Conservation (phyloP, 2,113 vertebrate species). For the Gasterosteus nipponicus region DNA sequence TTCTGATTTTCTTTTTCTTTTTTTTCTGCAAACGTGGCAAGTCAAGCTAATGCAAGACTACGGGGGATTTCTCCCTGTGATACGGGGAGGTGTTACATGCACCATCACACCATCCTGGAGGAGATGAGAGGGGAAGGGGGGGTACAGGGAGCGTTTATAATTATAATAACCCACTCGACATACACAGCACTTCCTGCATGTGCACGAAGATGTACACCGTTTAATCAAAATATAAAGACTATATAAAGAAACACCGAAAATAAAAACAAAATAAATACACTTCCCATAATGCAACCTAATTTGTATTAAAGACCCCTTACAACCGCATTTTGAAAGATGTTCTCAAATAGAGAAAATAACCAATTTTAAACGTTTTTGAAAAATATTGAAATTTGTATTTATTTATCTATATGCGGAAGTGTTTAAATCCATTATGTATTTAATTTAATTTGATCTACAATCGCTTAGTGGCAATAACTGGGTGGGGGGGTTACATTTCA, state of each 20-base stretch:
- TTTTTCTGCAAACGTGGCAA: conserved; percentile 85
- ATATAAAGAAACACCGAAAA: not conserved
- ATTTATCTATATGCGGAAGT: too few species aligned
- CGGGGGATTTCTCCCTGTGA: conserved; percentile 76
- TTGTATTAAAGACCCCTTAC: not conserved
- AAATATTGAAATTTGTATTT: not conserved
- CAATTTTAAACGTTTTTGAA: not conserved
- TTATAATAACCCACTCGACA: too few species aligned
- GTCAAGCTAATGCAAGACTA: conserved; percentile 84
- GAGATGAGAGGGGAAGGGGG: conserved; percentile 51
- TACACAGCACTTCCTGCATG: not conserved
- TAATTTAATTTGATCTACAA: not conserved
- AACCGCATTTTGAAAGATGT: not conserved
- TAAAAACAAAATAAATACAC: not conserved
- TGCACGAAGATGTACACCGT: not conserved
- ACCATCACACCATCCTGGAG: conserved; percentile 39
- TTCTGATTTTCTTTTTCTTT: conserved; percentile 78
- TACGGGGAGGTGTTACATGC: conserved; percentile 33
- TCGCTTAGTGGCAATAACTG: too few species aligned
- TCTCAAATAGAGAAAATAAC: not conserved
- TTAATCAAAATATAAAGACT: not conserved
- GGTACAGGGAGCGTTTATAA: conserved; percentile 25
- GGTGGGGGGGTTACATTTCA: not conserved
- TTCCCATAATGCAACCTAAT: not conserved
- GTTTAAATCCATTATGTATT: not conserved